Percentiles rank a stretch among this genome's conserved stretches.
Conservation (phyloP, 2,113 vertebrate genomes). For the Pelecanoides urinatrix region DNA sequence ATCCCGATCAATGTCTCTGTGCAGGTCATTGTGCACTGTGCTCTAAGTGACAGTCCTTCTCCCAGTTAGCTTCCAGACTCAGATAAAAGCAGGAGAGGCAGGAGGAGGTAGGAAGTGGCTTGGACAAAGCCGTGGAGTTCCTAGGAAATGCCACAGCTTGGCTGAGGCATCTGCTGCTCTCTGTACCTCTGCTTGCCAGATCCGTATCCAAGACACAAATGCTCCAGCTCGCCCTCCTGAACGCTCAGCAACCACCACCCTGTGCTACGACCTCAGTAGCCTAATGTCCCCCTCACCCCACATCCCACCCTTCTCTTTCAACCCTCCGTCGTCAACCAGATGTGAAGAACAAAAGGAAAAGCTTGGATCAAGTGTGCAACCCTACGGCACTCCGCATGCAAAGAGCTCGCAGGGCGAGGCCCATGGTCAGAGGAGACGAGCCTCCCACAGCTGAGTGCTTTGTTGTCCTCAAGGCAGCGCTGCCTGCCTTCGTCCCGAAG, state of each 20-base stretch:
- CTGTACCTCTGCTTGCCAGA: background rate
- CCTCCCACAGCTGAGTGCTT: background rate
- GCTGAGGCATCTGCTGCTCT: background rate
- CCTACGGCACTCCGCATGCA: background rate
- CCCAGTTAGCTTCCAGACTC: background rate
- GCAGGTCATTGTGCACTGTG: background rate
- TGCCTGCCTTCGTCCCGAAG: background rate
- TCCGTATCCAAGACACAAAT: background rate
- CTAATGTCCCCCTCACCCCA: background rate
- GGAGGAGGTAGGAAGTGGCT: background rate
- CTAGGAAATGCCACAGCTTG: background rate
- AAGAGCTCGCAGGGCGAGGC: background rate
- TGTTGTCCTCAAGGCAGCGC: background rate
- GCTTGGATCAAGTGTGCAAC: background rate
- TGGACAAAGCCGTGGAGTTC: background rate
- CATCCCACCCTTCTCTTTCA: background rate
- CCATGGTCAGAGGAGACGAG: background rate
- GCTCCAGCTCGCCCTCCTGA: background rate
- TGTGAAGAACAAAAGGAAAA: background rate
- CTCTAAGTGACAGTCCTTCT: background rate
- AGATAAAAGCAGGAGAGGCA: background rate
- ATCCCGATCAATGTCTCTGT: background rate
- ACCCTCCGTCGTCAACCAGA: background rate
- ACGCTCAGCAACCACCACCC: background rate
- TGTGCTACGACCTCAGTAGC: background rate